Conservation (phyloP, 2,888 invertebrate species). For the Phlogophora meticulosa region DNA sequence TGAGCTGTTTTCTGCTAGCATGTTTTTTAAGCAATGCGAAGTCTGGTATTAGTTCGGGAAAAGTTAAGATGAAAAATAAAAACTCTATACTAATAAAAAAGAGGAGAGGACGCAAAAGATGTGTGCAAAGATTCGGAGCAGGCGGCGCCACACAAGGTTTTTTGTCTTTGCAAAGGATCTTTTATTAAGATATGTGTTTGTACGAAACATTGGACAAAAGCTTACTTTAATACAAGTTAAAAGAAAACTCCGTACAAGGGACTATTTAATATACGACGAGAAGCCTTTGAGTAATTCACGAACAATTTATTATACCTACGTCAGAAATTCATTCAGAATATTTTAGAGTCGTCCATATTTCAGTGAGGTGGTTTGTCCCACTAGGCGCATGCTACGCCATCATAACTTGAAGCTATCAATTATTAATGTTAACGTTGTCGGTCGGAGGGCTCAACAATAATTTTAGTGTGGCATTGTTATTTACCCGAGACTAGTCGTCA, state of each 20-base stretch:
- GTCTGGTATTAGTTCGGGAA: constrained; percentile 23
- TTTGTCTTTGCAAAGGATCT: constrained; percentile 59
- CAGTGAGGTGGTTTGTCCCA: constrained; percentile 42
- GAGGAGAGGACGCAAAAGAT: constrained; percentile 51
- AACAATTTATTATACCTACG: constrained; percentile 47
- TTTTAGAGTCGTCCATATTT: constrained; percentile 41
- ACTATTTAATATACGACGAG: constrained; percentile 56
- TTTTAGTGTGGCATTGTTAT: constrained; percentile 75
- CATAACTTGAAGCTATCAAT: constrained; percentile 66
- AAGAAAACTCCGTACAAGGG: constrained; percentile 44
- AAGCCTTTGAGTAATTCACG: constrained; percentile 48
- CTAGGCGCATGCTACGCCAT: constrained; percentile 60
- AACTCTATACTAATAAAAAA: constrained; percentile 56
- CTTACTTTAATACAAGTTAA: constrained; percentile 52
- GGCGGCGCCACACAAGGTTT: constrained; percentile 38
- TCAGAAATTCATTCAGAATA: constrained; percentile 44
- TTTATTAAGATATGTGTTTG: constrained; percentile 62
- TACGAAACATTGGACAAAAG: constrained; percentile 58
- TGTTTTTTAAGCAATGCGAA: constrained; percentile 21
- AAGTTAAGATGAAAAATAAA: constrained; percentile 42
- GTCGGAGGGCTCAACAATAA: constrained; percentile 65
- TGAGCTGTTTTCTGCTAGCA: too few relatives aligned
- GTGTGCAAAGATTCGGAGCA: constrained; percentile 57
- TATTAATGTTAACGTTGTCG: constrained; percentile 58
- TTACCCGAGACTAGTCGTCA: constrained; percentile 74